These are phyloP conservation scores for Pegoplata infirma DNA, from an alignment of 2,888 invertebrate genomes.

Conservation along the genomic window DNA sequence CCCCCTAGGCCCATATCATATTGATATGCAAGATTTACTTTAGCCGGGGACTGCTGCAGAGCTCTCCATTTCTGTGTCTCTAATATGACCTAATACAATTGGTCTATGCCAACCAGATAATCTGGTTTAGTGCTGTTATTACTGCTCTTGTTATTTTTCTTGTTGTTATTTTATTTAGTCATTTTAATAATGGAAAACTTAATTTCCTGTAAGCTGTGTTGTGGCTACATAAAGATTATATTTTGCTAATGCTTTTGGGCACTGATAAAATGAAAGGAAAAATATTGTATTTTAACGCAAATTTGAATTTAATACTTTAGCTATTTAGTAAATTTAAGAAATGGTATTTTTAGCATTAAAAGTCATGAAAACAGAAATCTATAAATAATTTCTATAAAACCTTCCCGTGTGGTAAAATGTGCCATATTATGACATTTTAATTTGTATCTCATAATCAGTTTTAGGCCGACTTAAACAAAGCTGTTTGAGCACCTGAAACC, in stretches of 20 bases:
- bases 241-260: slow-evolving; percentile 34
- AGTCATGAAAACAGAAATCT: too few relatives aligned
- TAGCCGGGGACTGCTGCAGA: neutral
- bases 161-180: slow-evolving; percentile 43
- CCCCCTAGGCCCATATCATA: too few relatives aligned
- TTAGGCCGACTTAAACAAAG: too few relatives aligned
- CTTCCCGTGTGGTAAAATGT: too few relatives aligned
- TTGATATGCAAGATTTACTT: too few relatives aligned
- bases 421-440: too few relatives aligned
- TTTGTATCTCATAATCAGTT: too few relatives aligned
- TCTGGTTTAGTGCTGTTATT: slow-evolving; percentile 21
- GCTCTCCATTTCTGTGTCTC: neutral
- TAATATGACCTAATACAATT: slow-evolving; percentile 17
- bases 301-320: too few relatives aligned
- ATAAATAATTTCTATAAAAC: too few relatives aligned
- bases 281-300: slow-evolving; percentile 29
- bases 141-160: slow-evolving; percentile 64
- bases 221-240: slow-evolving; percentile 42
- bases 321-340: too few relatives aligned
- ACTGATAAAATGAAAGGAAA: slow-evolving; percentile 2
- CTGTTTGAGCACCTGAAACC: too few relatives aligned
- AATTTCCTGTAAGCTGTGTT: slow-evolving; percentile 63
- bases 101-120: slow-evolving; percentile 33
- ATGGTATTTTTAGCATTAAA: too few relatives aligned
- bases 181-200: slow-evolving; percentile 57